A percentile compares a stretch with the other conserved stretches of the same genome.
Evolutionary conservation across 2,797 vertebrate species (phyloP).

Genomic region (Cyclopterus lumpus): DNA sequence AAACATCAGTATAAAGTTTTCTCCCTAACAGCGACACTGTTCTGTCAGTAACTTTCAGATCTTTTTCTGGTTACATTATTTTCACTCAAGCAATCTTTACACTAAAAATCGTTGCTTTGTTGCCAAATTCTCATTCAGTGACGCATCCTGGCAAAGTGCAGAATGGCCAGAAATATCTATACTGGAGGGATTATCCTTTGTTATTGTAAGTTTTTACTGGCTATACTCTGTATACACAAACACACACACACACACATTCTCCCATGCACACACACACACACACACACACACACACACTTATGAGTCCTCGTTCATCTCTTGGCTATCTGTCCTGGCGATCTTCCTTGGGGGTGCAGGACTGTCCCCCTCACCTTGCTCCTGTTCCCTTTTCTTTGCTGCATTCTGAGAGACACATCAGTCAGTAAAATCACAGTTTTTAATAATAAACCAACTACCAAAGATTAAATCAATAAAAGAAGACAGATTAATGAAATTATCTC

Average conservation of each 20-base stretch:
- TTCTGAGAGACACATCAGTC: conserved; percentile 76
- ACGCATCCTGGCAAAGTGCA: conserved; percentile 20
- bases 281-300: conserved; percentile 63
- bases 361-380: conserved; percentile 86
- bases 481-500: not conserved
- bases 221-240: conserved; percentile 48
- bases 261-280: not conserved
- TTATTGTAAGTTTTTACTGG: conserved; percentile 48
- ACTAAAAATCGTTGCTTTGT: conserved; percentile 24
- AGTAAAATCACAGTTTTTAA: not conserved
- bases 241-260: conserved; percentile 16
- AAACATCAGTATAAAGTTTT: conserved; percentile 1
- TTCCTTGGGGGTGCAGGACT: conserved; percentile 87
- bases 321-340: conserved; percentile 88
- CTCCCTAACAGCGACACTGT: not conserved
- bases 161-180: conserved; percentile 22
- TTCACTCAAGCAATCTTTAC: conserved; percentile 13
- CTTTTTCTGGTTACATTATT: not conserved
- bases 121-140: not conserved
- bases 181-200: conserved; percentile 29
- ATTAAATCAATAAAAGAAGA: not conserved
- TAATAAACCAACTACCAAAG: not conserved
- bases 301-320: conserved; percentile 90
- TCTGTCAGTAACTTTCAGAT: conserved; percentile 15
- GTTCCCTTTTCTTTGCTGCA: conserved; percentile 88